phyloP scores from a whole-genome alignment of 2,888 invertebrate species.

The Monopis laevigella region DNA sequence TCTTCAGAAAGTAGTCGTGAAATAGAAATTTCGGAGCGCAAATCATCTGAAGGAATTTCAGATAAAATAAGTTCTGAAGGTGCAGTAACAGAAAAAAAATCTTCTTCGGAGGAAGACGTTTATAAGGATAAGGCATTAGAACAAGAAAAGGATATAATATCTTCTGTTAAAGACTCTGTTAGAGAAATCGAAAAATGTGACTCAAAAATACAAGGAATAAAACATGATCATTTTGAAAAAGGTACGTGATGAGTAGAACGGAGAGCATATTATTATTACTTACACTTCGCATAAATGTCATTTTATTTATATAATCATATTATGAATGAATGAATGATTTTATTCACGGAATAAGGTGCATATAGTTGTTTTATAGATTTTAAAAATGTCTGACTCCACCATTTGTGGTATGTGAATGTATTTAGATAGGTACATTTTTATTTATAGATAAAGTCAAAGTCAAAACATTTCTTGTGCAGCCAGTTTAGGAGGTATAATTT shows the following conservation, averaged over 20 bases:
- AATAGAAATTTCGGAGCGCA: constrained; percentile 58
- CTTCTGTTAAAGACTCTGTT: constrained; percentile 21
- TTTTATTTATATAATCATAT: too few species aligned
- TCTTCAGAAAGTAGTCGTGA: constrained; percentile 62
- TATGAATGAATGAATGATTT: too few species aligned
- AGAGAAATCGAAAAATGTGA: constrained; percentile 31
- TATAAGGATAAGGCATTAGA: constrained; percentile 25
- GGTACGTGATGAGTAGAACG: too few species aligned
- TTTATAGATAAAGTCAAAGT: too few species aligned
- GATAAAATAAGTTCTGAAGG: constrained; percentile 62
- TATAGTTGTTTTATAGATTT: too few species aligned
- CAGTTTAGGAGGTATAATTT: too few species aligned
- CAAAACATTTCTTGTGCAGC: too few species aligned
- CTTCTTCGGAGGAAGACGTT: constrained; percentile 54
- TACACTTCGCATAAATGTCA: too few species aligned
- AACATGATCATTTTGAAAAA: constrained; percentile 35
- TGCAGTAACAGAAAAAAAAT: constrained; percentile 60
- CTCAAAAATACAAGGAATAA: constrained; percentile 25
- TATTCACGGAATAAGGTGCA: too few species aligned
- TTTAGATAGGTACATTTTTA: constrained; percentile 3
- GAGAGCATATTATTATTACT: too few species aligned
- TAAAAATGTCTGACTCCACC: too few species aligned
- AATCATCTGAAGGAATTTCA: constrained; percentile 61
- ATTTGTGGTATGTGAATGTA: too few species aligned
- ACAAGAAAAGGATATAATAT: constrained; percentile 25